Base-by-base conservation (phyloP, 2,888 invertebrate species). In the Aporophyla nigra region DNA sequence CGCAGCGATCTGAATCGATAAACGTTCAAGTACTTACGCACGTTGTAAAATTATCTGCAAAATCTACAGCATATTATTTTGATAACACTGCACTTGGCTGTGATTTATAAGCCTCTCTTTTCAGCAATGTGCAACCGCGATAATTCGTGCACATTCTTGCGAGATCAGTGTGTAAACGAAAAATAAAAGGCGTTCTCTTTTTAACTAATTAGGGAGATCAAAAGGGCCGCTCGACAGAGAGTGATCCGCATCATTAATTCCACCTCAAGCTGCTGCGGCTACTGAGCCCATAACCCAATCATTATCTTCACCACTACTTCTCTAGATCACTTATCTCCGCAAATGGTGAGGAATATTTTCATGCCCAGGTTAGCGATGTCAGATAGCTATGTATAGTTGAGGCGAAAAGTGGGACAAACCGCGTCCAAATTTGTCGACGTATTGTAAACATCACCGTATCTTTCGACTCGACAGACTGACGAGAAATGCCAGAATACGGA, bases 141-240 rank as follows among this genome's bases (percentile, higher is more conserved):
- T 78, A 72, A 70, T 71, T 68, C n/a, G 53, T 65, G 62, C n/a
- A 46, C 69, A 80, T 80, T 73, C 56, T 75, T 72, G 54, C 2
- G 61, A 66, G 67, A 71, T 71, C 63, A 76, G 68, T 76, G 58
- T 75, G 83, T 71, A 58, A 71, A 83, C 76, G 80, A 87, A 90
- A 91, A 87, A 80, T 76, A 74, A 87, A 77, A 82, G 76, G 81
- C 85, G 40, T 88, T 86, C 86, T 84, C 82, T 73, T 89, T 91
- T 91, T 85, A 86, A 86, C 91, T 93, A 94, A 95, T 94, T 93
- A 92, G 91, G 90, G 46, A 84, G 89, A 86, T 90, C 88, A 93
- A 94, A 95, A 89, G 89, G 74, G 87, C 93, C 93, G 94, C 91
- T 83, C 65, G 87, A 87, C 86, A 80, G 80, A 80, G 88, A 90